A percentile compares a stretch with the other conserved stretches of the same genome.
These are phyloP conservation scores for Pseudomyrmex sp. DNA, from an alignment of 1,140 invertebrate genomes.

Conservation along the genomic window DNA sequence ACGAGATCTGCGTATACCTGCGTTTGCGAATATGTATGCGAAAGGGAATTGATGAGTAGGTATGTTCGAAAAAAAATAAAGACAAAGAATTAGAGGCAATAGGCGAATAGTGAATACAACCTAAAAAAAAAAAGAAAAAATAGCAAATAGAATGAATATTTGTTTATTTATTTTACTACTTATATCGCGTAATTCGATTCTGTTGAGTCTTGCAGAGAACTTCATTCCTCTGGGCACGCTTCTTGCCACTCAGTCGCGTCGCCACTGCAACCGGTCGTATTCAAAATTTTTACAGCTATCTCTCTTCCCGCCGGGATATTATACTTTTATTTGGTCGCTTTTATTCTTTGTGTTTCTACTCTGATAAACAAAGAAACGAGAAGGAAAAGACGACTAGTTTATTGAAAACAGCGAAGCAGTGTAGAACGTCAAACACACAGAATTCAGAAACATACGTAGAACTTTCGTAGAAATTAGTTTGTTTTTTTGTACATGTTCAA, in stretches of 20 bases:
- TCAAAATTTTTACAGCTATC: constrained; percentile 50
- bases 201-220: constrained; percentile 34
- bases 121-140: background rate
- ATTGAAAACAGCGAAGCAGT: background rate
- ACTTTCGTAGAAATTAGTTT: background rate
- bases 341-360: constrained; percentile 1
- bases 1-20: background rate
- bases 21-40: background rate
- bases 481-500: background rate
- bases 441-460: background rate
- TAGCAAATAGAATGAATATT: constrained; percentile 64
- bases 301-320: constrained; percentile 7
- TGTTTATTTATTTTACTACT: constrained; percentile 70
- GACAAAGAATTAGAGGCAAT: background rate
- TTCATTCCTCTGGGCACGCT: constrained; percentile 29
- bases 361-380: background rate
- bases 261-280: constrained; percentile 11
- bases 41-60: background rate
- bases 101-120: background rate
- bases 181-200: constrained; percentile 72
- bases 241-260: constrained; percentile 34
- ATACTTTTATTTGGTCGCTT: constrained; percentile 14
- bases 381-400: background rate
- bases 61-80: background rate
- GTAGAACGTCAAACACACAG: background rate